Conservation (phyloP, 2,113 vertebrate genomes). For the Oryzias curvinotus region DNA sequence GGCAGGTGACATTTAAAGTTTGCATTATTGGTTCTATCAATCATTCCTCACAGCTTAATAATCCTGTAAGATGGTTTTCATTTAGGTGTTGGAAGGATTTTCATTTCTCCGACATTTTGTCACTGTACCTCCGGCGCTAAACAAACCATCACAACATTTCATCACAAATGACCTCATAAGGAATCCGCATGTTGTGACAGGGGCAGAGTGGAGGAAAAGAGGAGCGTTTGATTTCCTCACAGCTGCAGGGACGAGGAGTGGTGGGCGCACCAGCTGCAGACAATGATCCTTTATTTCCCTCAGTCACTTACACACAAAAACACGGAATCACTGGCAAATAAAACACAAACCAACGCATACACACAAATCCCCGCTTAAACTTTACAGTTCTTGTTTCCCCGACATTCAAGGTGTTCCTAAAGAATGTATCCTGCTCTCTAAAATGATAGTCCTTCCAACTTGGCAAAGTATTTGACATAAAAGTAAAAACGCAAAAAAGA, state of each 20-base stretch:
- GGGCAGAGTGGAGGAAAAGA: slow-evolving; percentile 65
- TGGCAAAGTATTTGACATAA: too few species aligned
- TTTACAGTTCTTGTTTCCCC: slow-evolving; percentile 62
- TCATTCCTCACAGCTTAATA: not conserved
- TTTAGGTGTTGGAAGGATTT: not conserved
- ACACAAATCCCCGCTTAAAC: slow-evolving; percentile 41
- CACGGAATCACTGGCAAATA: slow-evolving; percentile 40
- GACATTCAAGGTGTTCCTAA: slow-evolving; percentile 52
- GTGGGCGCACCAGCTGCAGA: slow-evolving; percentile 81
- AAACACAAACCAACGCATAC: slow-evolving; percentile 20
- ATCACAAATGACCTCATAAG: slow-evolving; percentile 68
- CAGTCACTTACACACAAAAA: slow-evolving; percentile 77
- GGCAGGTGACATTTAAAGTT: not conserved
- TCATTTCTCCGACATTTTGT: slow-evolving; percentile 1
- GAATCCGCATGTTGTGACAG: slow-evolving; percentile 71
- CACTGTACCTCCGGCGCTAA: slow-evolving; percentile 32
- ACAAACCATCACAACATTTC: slow-evolving; percentile 37
- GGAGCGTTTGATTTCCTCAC: slow-evolving; percentile 82
- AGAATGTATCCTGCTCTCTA: too few species aligned
- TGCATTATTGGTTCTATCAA: not conserved
- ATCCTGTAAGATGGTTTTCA: not conserved
- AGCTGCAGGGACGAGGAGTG: slow-evolving; percentile 82
- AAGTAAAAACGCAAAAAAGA: too few species aligned
- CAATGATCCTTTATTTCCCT: slow-evolving; percentile 83
- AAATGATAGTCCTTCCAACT: too few species aligned